These are phyloP conservation scores for Heliothis subflexa DNA, from an alignment of 1,140 invertebrate species.

Conservation along the genomic window DNA sequence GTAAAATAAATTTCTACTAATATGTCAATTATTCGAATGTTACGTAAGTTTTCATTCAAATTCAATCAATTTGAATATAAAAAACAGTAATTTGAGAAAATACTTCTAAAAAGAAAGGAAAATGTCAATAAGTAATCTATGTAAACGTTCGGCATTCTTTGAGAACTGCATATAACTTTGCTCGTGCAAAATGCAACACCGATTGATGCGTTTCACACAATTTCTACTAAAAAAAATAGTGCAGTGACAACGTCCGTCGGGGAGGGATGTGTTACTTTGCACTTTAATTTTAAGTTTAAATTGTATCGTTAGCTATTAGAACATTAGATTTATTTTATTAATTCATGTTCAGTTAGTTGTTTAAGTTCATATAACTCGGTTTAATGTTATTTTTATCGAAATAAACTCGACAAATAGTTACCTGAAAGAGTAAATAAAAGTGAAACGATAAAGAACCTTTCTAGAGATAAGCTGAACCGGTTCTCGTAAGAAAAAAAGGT, in stretches of 20 bases:
- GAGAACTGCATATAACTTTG: background rate
- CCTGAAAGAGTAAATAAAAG: conserved; percentile 34
- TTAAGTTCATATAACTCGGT: conserved; percentile 4
- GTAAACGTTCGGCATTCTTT: background rate
- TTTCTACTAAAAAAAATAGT: conserved; percentile 48
- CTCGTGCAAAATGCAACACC: background rate
- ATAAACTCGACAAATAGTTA: conserved; percentile 34
- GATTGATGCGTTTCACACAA: background rate
- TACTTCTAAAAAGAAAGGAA: background rate
- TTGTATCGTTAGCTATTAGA: conserved; percentile 32
- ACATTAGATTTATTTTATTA: conserved; percentile 9
- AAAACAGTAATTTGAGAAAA: background rate
- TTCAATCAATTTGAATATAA: background rate
- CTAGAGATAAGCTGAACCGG: conserved; percentile 39
- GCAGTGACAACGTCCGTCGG: conserved; percentile 52
- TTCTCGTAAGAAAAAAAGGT: conserved; percentile 33
- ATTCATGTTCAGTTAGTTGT: background rate
- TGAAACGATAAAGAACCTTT: conserved; percentile 33
- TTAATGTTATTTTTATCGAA: conserved; percentile 31
- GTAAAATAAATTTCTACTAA: background rate
- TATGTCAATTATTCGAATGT: background rate
- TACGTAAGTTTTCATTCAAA: background rate
- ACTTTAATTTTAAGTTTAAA: conserved; percentile 55
- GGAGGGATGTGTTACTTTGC: conserved; percentile 53
- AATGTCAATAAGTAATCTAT: background rate